Base-by-base conservation (phyloP, 2,113 vertebrate species). In the Pyxicephalus adspersus region DNA sequence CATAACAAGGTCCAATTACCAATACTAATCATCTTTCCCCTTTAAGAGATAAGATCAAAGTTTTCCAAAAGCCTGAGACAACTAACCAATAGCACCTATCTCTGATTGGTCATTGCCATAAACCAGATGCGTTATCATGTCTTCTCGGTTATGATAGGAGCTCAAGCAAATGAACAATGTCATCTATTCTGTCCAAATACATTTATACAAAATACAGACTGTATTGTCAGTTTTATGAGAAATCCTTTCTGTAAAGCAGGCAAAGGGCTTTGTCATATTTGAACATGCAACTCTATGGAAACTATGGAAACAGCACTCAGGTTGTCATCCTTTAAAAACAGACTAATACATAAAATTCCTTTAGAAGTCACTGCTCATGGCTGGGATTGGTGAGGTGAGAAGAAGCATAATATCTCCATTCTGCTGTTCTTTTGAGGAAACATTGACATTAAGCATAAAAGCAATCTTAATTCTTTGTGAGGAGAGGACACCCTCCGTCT, bases 191-290 rank as follows among this genome's bases (percentile, higher is more conserved):
- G 25, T 50, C 66, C 26, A 23, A 17, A 8, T 52, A 51, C 18
- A 19, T 58, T 23, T 73, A 74, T 31, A 70, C 67, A 70, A 19
- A 52, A 38, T 50, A 64, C 58, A 61, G 34, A 28, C 29, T 74
- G 54, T 74, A 74, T 55, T 29, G 25, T 71, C 29, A 54, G 3
- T n/a, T 51, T 52, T 23, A 0, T 2, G 52, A 66, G 61, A 71
- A 52, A 65, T 66, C 80, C 80, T 82, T 82, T 82, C 80, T 82
- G 80, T 82, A 75, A 82, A 71, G 71, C 80, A 82, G 71, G 70
- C 71, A 75, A 73, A 38, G 80, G 70, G 80, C 61, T 65, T 17
- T 45, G 29, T 28, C 45, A 82, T 74, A 52, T 26, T 5, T 22
- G 29, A 13, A 18, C n/a, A 25, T 80, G 65, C 26, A 80, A 63